phyloP scores from a whole-genome alignment of 2,113 vertebrate genomes.

The Pseudolaguvia tuberculata region DNA sequence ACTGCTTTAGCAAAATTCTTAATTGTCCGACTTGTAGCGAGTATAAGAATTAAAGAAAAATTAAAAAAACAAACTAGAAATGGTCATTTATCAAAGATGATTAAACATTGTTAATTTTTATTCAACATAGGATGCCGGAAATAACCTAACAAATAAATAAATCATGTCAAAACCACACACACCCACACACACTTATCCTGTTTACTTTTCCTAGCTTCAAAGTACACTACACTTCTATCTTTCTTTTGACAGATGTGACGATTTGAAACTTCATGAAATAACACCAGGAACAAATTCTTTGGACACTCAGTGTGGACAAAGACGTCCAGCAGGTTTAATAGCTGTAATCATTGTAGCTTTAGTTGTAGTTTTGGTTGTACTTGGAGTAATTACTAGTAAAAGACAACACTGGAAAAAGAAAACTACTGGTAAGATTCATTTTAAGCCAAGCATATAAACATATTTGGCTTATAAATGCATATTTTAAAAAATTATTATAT shows the following conservation, averaged over 20 bases:
- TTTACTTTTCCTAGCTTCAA: not conserved
- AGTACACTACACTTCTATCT: not conserved
- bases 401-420: too few species aligned
- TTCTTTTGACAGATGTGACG: constrained; percentile 36
- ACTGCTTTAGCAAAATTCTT: not conserved
- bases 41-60: too few species aligned
- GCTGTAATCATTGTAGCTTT: not conserved
- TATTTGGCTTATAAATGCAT: not conserved
- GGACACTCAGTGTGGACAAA: constrained; percentile 32
- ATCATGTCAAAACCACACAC: not conserved
- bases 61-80: not conserved
- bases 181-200: not conserved
- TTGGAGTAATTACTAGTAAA: not conserved
- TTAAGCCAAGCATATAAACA: not conserved
- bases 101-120: not conserved
- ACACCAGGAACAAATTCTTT: constrained; percentile 24
- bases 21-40: too few species aligned
- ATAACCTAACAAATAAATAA: not conserved
- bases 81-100: not conserved
- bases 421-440: not conserved
- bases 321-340: not conserved
- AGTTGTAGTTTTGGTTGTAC: not conserved
- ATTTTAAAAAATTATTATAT: not conserved
- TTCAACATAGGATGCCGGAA: not conserved
- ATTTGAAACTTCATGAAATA: constrained; percentile 15